Evolutionary conservation across 2,113 vertebrate species (phyloP).

Genomic region (Pristiophorus japonicus): DNA sequence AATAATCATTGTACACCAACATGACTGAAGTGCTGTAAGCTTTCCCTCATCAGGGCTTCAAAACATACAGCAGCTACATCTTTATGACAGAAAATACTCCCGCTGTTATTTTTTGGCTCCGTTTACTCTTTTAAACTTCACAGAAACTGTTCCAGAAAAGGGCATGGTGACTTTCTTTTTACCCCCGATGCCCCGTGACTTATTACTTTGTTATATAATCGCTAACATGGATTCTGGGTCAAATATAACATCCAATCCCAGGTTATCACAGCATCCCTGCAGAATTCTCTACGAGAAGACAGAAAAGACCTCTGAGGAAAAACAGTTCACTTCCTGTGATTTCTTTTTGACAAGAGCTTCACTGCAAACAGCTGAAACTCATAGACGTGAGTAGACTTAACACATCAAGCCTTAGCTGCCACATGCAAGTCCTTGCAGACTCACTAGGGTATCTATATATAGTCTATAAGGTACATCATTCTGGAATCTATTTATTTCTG

Average conservation of each 20-base stretch:
- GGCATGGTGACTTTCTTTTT: background rate
- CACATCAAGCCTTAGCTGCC: background rate
- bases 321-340: constrained; percentile 4
- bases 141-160: background rate
- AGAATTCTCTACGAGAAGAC: background rate
- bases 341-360: background rate
- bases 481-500: background rate
- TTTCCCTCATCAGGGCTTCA: background rate
- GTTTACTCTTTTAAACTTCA: background rate
- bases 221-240: background rate
- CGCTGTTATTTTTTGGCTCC: background rate
- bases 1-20: constrained; percentile 11
- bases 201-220: background rate
- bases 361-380: background rate
- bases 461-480: constrained; percentile 5
- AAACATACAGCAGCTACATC: background rate
- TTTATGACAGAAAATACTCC: background rate
- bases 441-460: background rate
- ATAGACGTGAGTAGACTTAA: constrained; percentile 6
- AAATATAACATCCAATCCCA: background rate
- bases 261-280: background rate
- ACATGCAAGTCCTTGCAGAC: background rate
- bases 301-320: constrained; percentile 13
- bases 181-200: background rate
- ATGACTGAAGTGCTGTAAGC: background rate